Conservation (phyloP, 2,113 vertebrate genomes). For the Pteronura brasiliensis region DNA sequence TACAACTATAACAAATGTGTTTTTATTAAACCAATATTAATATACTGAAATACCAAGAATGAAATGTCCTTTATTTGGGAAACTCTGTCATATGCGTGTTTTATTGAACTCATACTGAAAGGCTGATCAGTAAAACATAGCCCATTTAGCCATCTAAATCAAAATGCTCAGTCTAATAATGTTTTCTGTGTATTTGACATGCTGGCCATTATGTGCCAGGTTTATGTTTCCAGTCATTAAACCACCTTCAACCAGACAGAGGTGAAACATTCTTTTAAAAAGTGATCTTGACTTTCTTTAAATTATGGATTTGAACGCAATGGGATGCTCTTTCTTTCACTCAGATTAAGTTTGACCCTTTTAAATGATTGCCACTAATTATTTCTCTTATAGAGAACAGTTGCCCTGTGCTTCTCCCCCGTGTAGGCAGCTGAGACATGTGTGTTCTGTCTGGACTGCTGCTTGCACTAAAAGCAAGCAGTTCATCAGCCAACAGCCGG, state of each 20-base stretch:
- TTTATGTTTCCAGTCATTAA: background rate
- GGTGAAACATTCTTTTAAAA: background rate
- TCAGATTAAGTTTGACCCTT: background rate
- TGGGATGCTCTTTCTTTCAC: background rate
- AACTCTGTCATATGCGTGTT: background rate
- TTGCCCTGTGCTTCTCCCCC: background rate
- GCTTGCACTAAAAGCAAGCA: background rate
- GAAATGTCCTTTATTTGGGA: background rate
- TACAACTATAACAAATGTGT: background rate
- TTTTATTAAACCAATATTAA: background rate
- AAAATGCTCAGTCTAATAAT: background rate
- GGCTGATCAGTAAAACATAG: background rate
- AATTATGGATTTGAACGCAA: background rate
- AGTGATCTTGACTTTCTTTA: background rate
- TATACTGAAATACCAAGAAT: background rate
- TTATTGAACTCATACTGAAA: background rate
- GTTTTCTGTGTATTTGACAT: background rate
- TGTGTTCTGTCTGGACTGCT: background rate
- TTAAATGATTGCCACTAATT: accelerated
- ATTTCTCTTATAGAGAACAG: background rate
- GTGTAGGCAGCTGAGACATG: background rate
- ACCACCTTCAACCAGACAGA: background rate
- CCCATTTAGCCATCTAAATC: background rate
- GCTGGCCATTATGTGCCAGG: background rate
- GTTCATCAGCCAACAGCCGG: background rate